These are phyloP conservation scores for Acanthopagrus latus DNA, from an alignment of 2,797 vertebrate species.

Conservation along the genomic window DNA sequence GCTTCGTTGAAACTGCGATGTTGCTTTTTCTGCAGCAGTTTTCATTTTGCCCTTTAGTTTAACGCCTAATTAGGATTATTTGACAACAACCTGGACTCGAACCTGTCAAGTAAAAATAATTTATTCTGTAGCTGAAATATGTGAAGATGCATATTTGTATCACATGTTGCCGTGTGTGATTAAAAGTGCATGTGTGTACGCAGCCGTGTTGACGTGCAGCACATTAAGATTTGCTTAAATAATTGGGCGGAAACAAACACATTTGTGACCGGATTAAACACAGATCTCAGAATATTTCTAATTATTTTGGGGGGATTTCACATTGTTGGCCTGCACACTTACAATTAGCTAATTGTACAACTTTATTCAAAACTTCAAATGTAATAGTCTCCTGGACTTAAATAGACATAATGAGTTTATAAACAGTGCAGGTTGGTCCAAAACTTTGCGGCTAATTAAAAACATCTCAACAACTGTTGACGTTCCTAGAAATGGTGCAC, in stretches of 20 bases:
- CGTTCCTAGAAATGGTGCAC: not conserved
- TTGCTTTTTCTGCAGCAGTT: conserved; percentile 60
- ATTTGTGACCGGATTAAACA: not conserved
- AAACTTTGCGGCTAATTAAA: not conserved
- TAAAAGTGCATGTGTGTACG: conserved; percentile 5
- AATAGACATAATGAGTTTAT: no score
- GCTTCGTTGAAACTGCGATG: conserved; percentile 69
- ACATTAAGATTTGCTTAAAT: not conserved
- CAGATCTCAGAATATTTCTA: not conserved
- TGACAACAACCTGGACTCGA: conserved; percentile 1
- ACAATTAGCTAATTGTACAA: no score
- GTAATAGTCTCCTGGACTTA: no score
- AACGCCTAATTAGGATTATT: conserved; percentile 17
- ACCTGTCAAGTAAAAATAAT: not conserved
- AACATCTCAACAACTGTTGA: conserved; percentile 1
- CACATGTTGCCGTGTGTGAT: conserved; percentile 14
- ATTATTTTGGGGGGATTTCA: not conserved
- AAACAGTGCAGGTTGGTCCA: no score
- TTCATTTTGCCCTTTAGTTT: conserved; percentile 28
- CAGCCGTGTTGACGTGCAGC: conserved; percentile 4
- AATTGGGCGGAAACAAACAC: not conserved
- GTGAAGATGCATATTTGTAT: conserved; percentile 24
- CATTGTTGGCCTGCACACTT: not conserved
- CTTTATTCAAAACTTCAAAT: no score
- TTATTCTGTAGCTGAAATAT: conserved; percentile 20